A percentile compares a stretch with the other conserved stretches of the same genome.
Conservation (phyloP, 2,797 vertebrate genomes). For the Garrulus glandarius region DNA sequence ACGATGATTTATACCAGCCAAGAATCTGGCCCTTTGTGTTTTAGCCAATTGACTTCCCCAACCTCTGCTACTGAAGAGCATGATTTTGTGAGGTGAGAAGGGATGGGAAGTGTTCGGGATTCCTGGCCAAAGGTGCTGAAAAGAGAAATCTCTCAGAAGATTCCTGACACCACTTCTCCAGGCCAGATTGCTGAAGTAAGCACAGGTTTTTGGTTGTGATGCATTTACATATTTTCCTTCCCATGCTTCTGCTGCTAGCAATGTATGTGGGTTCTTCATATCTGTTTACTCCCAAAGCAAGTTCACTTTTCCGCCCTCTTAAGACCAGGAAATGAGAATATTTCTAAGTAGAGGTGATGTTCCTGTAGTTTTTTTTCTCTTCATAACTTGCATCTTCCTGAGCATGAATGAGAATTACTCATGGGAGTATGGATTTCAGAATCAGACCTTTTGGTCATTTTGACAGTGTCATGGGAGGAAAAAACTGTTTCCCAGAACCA, state of each 20-base stretch:
- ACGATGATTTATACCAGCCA: not conserved
- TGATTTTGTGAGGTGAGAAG: not conserved
- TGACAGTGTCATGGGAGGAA: slow-evolving; percentile 30
- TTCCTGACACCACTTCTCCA: not conserved
- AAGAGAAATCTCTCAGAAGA: not conserved
- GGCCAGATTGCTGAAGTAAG: not conserved
- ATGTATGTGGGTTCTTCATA: rapidly evolving
- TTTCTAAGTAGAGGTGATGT: not conserved
- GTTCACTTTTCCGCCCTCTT: not conserved
- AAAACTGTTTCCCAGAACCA: slow-evolving; percentile 59
- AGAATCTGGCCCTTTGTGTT: not conserved
- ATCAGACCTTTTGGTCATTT: slow-evolving; percentile 9
- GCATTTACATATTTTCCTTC: not conserved
- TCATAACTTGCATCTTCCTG: not conserved
- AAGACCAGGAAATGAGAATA: slow-evolving; percentile 2
- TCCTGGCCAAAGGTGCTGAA: not conserved
- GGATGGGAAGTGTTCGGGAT: not conserved
- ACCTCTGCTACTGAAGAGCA: not conserved
- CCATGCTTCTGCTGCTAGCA: not conserved
- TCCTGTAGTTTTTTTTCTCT: not conserved
- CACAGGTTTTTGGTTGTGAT: not conserved
- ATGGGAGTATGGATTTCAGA: not conserved
- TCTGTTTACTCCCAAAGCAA: not conserved
- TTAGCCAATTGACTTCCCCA: not conserved
- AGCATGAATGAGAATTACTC: not conserved